Evolutionary conservation across 2,113 vertebrate species (phyloP).

Genomic region (Ctenomys sociabilis): DNA sequence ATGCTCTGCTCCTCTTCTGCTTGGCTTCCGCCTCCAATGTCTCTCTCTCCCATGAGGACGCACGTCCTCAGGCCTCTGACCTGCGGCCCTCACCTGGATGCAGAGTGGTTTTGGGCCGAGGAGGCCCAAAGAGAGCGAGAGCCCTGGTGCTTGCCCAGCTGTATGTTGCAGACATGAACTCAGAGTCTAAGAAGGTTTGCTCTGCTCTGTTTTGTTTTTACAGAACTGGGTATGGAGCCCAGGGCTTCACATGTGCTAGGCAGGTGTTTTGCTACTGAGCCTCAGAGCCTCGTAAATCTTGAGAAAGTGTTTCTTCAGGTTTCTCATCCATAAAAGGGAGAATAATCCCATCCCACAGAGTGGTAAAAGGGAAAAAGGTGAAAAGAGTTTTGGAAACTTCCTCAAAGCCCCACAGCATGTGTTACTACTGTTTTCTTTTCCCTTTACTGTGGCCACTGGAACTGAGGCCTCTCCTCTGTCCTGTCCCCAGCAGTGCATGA

Average conservation of each 20-base stretch:
- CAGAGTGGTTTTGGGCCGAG: neutral
- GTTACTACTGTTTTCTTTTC: neutral
- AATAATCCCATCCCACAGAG: no score
- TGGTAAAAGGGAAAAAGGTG: neutral
- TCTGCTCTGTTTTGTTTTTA: neutral
- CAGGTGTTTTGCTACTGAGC: neutral
- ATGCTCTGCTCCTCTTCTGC: neutral
- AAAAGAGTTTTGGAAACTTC: neutral
- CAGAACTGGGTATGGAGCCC: neutral
- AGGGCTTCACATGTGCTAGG: neutral
- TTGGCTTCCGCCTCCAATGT: rapidly evolving
- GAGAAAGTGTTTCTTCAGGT: neutral
- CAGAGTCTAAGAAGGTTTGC: neutral
- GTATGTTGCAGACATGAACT: neutral
- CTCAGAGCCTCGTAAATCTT: neutral
- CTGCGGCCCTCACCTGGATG: neutral
- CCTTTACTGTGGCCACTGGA: neutral
- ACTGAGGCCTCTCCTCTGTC: no score
- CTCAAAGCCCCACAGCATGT: neutral
- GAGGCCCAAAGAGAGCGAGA: no score
- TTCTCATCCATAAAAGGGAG: neutral
- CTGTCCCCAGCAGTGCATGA: neutral
- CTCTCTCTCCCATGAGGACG: neutral
- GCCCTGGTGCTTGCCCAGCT: neutral
- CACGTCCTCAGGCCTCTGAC: neutral